phyloP scores from a whole-genome alignment of 2,888 invertebrate genomes.

The Ichneumoninae sp. region DNA sequence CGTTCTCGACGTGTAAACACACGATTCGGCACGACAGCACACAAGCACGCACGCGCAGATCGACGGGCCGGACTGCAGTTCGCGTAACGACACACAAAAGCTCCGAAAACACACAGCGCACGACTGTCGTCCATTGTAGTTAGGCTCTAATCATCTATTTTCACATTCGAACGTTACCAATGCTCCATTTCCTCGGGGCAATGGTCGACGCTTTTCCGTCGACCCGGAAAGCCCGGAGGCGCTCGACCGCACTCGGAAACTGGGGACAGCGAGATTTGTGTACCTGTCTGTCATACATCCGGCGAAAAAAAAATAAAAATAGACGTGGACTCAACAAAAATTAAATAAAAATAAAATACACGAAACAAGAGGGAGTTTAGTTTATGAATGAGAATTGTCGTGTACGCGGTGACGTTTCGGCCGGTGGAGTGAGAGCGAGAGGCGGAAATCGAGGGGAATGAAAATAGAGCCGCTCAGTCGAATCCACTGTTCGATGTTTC shows the following conservation, averaged over 20 bases:
- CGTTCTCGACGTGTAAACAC: conserved; percentile 68
- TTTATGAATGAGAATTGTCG: conserved; percentile 77
- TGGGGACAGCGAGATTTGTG: conserved; percentile 30
- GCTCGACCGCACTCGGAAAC: conserved; percentile 33
- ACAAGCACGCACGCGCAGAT: conserved; percentile 46
- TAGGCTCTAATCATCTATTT: conserved; percentile 77
- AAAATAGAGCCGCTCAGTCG: conserved; percentile 48
- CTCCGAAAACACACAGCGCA: conserved; percentile 44
- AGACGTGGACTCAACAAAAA: background rate
- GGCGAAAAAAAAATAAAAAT: conserved; percentile 32
- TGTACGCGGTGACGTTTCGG: conserved; percentile 49
- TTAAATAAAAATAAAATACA: conserved; percentile 37
- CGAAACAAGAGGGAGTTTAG: conserved; percentile 67
- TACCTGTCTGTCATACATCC: conserved; percentile 43
- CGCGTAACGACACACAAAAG: conserved; percentile 19
- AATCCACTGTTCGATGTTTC: conserved; percentile 58
- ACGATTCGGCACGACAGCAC: conserved; percentile 40
- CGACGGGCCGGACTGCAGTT: conserved; percentile 18
- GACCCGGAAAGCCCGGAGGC: conserved; percentile 21
- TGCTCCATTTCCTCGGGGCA: conserved; percentile 70
- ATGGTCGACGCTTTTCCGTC: background rate
- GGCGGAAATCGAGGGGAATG: conserved; percentile 18
- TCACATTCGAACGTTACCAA: conserved; percentile 55
- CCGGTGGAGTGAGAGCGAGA: conserved; percentile 11
- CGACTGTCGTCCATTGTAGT: conserved; percentile 69